Percentiles rank a stretch among this genome's conserved stretches.
Conservation (phyloP, 2,797 vertebrate species). For the Adrianichthys oophorus region DNA sequence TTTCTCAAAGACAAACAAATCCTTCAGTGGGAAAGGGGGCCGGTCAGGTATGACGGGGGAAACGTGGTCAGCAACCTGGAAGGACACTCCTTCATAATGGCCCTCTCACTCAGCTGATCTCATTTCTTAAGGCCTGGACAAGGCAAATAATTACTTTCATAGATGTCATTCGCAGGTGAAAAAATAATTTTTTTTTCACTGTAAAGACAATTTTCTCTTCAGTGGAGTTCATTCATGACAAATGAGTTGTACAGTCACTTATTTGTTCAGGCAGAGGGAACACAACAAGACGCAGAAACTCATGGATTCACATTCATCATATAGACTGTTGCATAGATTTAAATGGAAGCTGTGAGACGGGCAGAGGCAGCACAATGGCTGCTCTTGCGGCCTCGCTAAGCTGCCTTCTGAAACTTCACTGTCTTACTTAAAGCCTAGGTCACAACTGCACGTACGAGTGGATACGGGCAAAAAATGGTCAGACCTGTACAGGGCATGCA, state of each 20-base stretch:
- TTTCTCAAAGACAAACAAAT: constrained; percentile 27
- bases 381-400: neutral
- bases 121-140: neutral
- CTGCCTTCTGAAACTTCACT: constrained; percentile 15
- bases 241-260: constrained; percentile 25
- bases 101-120: constrained; percentile 1
- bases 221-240: too few relatives aligned
- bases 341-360: constrained; percentile 25
- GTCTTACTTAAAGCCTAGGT: constrained; percentile 5
- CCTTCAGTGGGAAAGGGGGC: constrained; percentile 41
- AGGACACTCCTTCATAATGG: constrained; percentile 32
- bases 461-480: too few relatives aligned
- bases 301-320: constrained; percentile 14
- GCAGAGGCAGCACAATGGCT: constrained; percentile 12
- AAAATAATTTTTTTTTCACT: constrained; percentile 7
- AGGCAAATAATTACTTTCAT: constrained; percentile 6
- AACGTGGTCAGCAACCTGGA: constrained; percentile 38
- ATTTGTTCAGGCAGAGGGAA: constrained; percentile 29
- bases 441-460: too few relatives aligned
- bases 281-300: constrained; percentile 7
- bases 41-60: constrained; percentile 21
- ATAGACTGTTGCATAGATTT: constrained; percentile 5
- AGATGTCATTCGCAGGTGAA: neutral
- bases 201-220: too few relatives aligned
- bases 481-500: too few relatives aligned